Evolutionary conservation across 2,797 vertebrate species (phyloP), one percentile per base, ranked within the genome.

Genomic region (Xiphorhynchus erythropygius): DNA sequence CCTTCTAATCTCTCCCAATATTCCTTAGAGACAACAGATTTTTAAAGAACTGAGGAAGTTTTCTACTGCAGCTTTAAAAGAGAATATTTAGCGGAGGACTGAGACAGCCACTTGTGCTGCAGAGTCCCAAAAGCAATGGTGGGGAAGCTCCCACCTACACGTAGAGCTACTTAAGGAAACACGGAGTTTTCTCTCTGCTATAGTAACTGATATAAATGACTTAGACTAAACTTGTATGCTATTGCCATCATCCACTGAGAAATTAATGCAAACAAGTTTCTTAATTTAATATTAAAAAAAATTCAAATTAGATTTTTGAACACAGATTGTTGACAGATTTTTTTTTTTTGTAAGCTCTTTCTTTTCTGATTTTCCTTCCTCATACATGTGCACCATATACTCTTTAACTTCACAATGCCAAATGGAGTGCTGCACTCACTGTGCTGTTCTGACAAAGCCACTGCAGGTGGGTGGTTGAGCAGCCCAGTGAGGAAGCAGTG

Each of bases 301-400:
- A 7, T 9, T 9, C 5, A n/a, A 33, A 15, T 16, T n/a, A 6
- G 13, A 11, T 69, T 88, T 76, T 71, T 70, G 77, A 70, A 35
- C 14, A 5, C 28, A 23, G 18, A 13, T 44, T 73, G 52, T 41
- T 59, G 33, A 15, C 41, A 32, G 25, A 24, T 32, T 30, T 46
- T 35, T 33, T 46, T 35, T 33, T 33, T 18, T 19, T 7, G 12
- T 62, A n/a, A 69, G 23, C 5, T 35, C 14, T 68, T 84, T 81
- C 44, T 63, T 6, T 70, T 76, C 24, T 56, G 37, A 18, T 71
- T 80, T 59, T 69, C 42, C 30, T 33, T 73, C 32, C 62, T 87
- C 2, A 1, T 47, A 23, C 2, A 0, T 15, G 10, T 49, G 35
- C 67, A 41, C 46, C 14, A 13, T 4, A 0, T 37, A 13, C 56